Percentiles rank a stretch among this genome's conserved stretches.
phyloP scores from a whole-genome alignment of 1,140 invertebrate genomes.

The Papilio polytes region DNA sequence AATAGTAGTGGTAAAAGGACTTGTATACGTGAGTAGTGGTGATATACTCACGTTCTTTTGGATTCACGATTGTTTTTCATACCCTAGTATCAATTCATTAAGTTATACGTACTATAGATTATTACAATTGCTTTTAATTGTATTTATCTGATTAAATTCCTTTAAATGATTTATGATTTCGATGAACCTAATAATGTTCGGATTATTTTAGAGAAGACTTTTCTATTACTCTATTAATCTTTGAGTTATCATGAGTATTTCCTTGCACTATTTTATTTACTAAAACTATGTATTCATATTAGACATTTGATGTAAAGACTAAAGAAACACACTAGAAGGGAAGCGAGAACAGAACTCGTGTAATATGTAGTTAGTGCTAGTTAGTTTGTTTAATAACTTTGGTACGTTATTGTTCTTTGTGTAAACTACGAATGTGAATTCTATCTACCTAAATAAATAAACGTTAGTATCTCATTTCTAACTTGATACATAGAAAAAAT shows the following conservation, averaged over 20 bases:
- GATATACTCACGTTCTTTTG: neutral
- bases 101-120: too few species aligned
- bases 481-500: too few species aligned
- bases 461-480: neutral
- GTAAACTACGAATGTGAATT: neutral
- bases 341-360: conserved; percentile 3
- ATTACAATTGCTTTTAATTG: too few species aligned
- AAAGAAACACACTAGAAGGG: neutral
- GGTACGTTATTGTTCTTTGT: neutral
- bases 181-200: too few species aligned
- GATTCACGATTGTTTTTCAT: neutral
- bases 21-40: conserved; percentile 16
- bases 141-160: too few species aligned
- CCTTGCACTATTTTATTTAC: too few species aligned
- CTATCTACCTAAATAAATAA: neutral
- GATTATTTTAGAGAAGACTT: too few species aligned
- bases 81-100: neutral
- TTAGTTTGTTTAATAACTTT: conserved; percentile 21
- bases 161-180: too few species aligned
- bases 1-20: neutral
- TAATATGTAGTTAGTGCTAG: conserved; percentile 10
- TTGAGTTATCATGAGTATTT: too few species aligned
- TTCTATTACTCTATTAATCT: too few species aligned
- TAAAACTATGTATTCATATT: too few species aligned
- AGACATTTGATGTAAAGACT: neutral